Conservation (phyloP, 2,797 vertebrate species). For the Sebastes miniatus region DNA sequence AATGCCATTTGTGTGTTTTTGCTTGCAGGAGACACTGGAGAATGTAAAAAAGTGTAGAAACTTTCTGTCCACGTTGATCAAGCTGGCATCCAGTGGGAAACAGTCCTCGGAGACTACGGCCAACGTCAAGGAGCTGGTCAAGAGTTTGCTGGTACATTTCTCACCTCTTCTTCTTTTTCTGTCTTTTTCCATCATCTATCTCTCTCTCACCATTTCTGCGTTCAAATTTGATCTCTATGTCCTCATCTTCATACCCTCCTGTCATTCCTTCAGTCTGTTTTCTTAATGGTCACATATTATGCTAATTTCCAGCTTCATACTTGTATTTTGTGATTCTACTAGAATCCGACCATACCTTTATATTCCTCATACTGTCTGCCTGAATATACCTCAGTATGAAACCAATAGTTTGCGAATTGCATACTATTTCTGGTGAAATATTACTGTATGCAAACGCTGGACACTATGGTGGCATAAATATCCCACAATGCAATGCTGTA, state of each 20-base stretch:
- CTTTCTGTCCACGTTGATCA: conserved; percentile 93
- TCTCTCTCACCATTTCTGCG: not conserved
- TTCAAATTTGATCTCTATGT: not conserved
- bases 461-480: no score
- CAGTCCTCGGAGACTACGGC: conserved; percentile 91
- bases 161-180: not conserved
- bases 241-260: not conserved
- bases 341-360: no score
- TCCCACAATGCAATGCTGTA: no score
- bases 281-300: not conserved
- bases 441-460: no score
- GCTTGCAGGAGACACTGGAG: conserved; percentile 90
- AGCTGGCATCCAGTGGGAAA: conserved; percentile 91
- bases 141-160: conserved; percentile 86
- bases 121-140: conserved; percentile 92
- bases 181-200: not conserved
- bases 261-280: not conserved
- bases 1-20: not conserved
- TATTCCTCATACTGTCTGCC: no score
- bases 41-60: conserved; percentile 96
- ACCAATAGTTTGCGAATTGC: accelerated
- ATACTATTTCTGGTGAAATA: no score
- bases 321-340: no score
- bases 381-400: no score
- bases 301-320: no score